Evolutionary conservation across 1,140 invertebrate species (phyloP).

Genomic region (Platyura marginata): DNA sequence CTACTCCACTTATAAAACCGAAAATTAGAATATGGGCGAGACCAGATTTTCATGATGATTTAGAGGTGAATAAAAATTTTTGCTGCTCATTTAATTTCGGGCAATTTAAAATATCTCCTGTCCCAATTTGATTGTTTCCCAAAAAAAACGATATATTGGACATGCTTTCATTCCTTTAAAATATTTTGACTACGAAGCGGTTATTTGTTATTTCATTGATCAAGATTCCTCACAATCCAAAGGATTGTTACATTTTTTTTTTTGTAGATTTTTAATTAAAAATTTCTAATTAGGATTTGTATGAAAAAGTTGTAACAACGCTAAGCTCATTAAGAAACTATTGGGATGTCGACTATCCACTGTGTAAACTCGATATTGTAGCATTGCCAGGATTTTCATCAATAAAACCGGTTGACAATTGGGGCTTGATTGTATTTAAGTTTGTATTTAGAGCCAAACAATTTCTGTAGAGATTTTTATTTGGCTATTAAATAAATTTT

Average conservation of each 20-base stretch:
- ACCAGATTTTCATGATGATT: constrained; percentile 18
- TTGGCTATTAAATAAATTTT: too few relatives aligned
- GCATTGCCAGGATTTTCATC: constrained; percentile 65
- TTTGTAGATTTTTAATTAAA: too few relatives aligned
- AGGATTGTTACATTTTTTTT: too few relatives aligned
- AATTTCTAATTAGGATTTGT: constrained; percentile 29
- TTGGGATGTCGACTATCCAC: constrained; percentile 47
- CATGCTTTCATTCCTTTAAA: too few relatives aligned
- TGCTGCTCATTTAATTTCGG: background rate
- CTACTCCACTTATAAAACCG: constrained; percentile 1
- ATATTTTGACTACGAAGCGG: too few relatives aligned
- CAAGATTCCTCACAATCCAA: too few relatives aligned
- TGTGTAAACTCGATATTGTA: constrained; percentile 60
- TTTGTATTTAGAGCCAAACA: too few relatives aligned
- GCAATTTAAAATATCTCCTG: background rate
- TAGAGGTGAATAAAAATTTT: constrained; percentile 5
- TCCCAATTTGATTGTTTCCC: too few relatives aligned
- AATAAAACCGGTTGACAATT: constrained; percentile 46
- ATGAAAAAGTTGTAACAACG: constrained; percentile 39
- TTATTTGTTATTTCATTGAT: too few relatives aligned
- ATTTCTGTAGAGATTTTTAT: too few relatives aligned
- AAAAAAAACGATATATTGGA: too few relatives aligned
- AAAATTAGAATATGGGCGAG: constrained; percentile 8
- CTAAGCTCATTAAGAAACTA: constrained; percentile 47
- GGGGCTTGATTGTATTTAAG: constrained; percentile 61